Percentiles rank a stretch among this genome's conserved stretches.
Evolutionary conservation across 2,113 vertebrate genomes (phyloP).

Genomic region (Ovis canadensis): DNA sequence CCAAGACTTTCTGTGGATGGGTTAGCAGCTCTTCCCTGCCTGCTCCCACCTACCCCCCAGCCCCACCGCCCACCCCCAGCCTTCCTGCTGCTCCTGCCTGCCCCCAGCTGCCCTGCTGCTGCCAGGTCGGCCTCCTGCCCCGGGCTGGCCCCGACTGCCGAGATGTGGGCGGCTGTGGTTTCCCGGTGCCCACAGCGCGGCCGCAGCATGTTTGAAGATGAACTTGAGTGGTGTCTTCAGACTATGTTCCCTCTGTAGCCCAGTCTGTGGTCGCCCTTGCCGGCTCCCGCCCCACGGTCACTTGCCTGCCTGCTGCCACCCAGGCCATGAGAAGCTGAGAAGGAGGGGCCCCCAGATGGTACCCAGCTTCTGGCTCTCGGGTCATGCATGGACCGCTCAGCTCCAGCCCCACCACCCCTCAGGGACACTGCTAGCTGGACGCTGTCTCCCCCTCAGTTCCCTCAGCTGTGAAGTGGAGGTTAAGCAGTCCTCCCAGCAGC

Average conservation of each 20-base stretch:
- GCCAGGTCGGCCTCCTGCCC: constrained; percentile 22
- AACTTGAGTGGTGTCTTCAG: constrained; percentile 10
- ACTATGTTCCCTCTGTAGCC: constrained; percentile 37
- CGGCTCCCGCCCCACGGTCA: not conserved
- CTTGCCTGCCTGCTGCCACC: not conserved
- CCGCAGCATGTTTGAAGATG: constrained; percentile 37
- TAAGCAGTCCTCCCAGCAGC: not conserved
- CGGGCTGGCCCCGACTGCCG: not conserved
- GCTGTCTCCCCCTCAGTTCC: not conserved
- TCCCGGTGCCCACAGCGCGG: not conserved
- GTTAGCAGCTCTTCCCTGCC: not conserved
- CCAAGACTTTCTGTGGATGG: not conserved
- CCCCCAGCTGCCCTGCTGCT: not conserved
- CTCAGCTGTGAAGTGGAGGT: not conserved
- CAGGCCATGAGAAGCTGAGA: not conserved
- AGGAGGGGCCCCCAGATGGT: not conserved
- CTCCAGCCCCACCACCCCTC: not conserved
- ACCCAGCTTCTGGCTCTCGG: not conserved
- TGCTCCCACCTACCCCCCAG: not conserved
- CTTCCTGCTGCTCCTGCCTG: not conserved
- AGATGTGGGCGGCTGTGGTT: constrained; percentile 60
- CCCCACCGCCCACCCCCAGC: not conserved
- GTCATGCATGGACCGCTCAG: fast-evolving
- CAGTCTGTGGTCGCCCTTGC: not conserved
- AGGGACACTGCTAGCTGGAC: not conserved